Conservation (phyloP, 2,888 invertebrate species). For the Melanchra persicariae region DNA sequence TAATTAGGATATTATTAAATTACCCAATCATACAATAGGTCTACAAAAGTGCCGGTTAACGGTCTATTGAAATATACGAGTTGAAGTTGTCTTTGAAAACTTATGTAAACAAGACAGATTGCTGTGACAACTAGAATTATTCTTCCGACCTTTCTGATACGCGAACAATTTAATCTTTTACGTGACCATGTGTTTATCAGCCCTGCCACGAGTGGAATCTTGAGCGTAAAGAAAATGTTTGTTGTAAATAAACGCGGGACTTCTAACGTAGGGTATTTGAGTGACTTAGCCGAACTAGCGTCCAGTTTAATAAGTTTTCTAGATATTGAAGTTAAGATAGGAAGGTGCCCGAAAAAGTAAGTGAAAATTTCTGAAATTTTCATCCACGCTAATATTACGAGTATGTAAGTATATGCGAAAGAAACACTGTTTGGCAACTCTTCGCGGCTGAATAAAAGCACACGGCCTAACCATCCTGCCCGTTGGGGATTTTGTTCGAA, state of each 20-base stretch:
- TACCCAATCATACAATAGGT: not conserved
- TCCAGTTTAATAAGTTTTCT: conserved; percentile 8
- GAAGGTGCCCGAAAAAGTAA: not conserved
- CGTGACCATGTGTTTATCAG: conserved; percentile 2
- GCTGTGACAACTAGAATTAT: not conserved
- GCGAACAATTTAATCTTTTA: conserved; percentile 1
- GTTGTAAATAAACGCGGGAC: conserved; percentile 10
- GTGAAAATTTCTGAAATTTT: not conserved
- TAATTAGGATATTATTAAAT: no score
- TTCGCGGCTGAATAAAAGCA: no score
- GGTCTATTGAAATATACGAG: no score
- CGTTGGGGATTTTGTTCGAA: no score
- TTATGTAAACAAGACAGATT: not conserved
- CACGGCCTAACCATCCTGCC: no score
- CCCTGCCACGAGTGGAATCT: conserved; percentile 18
- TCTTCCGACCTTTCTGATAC: not conserved
- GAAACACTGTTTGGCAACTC: no score
- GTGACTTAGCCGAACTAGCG: conserved; percentile 14
- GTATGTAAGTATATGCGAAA: no score
- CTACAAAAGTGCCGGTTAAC: no score
- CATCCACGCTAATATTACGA: no score
- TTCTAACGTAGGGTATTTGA: conserved; percentile 9
- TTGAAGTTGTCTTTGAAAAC: no score
- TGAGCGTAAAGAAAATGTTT: conserved; percentile 32
- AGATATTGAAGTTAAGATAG: not conserved